Evolutionary conservation across 2,113 vertebrate species (phyloP).

Genomic region (Murina feae): DNA sequence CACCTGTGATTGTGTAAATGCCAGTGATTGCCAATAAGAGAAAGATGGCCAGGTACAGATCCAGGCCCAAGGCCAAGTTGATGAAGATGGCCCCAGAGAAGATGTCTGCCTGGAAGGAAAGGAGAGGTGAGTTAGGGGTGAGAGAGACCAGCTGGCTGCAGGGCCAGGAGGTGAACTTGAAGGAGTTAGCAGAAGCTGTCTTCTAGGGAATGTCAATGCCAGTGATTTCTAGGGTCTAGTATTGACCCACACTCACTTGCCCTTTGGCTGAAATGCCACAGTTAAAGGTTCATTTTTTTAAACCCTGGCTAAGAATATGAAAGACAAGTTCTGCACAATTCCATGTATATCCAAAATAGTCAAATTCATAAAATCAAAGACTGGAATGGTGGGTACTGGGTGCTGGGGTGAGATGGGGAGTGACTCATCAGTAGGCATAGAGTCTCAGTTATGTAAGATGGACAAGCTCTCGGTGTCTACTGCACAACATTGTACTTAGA

Average conservation of each 20-base stretch:
- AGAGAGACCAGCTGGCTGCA: background rate
- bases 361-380: background rate
- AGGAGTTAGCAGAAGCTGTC: background rate
- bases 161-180: background rate
- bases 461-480: background rate
- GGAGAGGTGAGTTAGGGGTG: background rate
- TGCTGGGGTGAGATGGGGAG: background rate
- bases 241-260: background rate
- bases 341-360: background rate
- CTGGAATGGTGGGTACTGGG: background rate
- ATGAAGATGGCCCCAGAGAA: constrained; percentile 97
- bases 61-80: constrained; percentile 88
- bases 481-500: too few species aligned
- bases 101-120: constrained; percentile 88
- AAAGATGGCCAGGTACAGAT: constrained; percentile 93
- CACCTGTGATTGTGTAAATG: constrained; percentile 95
- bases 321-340: background rate
- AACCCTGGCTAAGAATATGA: background rate
- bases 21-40: constrained; percentile 88
- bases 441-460: background rate
- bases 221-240: background rate
- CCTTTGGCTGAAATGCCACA: background rate
- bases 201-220: background rate
- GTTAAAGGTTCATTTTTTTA: background rate
- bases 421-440: too few species aligned